These are phyloP conservation scores for Chrysomela aeneicollis DNA, from an alignment of 2,888 invertebrate species.

Conservation along the genomic window DNA sequence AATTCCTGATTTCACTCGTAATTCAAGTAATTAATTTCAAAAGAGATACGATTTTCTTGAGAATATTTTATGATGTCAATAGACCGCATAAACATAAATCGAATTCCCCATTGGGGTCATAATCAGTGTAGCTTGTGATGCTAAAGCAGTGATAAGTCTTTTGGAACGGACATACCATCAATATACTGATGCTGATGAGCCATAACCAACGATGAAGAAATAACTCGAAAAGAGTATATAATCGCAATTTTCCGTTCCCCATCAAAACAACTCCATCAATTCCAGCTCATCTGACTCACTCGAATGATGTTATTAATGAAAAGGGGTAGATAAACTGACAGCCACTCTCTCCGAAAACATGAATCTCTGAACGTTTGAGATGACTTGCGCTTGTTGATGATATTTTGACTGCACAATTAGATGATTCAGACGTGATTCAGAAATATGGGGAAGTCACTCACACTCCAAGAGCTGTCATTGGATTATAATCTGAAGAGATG, in stretches of 20 bases:
- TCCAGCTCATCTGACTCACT: conserved; percentile 17
- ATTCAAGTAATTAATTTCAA: too few species aligned
- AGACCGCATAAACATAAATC: too few species aligned
- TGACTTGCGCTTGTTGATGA: conserved; percentile 41
- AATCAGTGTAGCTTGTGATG: too few species aligned
- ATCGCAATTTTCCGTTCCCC: conserved; percentile 22
- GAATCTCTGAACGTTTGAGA: conserved; percentile 26
- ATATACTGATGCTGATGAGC: background rate
- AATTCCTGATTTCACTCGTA: too few species aligned
- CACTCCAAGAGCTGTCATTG: background rate
- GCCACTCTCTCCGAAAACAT: conserved; percentile 28
- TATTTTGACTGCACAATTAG: conserved; percentile 35
- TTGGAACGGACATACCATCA: background rate
- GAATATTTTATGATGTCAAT: too few species aligned
- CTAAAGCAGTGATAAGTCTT: background rate
- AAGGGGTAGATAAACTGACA: conserved; percentile 35
- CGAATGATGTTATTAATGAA: conserved; percentile 31
- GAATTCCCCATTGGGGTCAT: too few species aligned
- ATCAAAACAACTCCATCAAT: conserved; percentile 24
- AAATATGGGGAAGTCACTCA: background rate
- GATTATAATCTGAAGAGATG: background rate
- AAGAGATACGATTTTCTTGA: too few species aligned
- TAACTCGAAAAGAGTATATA: conserved; percentile 7
- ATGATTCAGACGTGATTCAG: conserved; percentile 24
- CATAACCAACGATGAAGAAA: conserved; percentile 1